Evolutionary conservation across 2,888 invertebrate genomes (phyloP).

Genomic region (Diarsia brunnea): DNA sequence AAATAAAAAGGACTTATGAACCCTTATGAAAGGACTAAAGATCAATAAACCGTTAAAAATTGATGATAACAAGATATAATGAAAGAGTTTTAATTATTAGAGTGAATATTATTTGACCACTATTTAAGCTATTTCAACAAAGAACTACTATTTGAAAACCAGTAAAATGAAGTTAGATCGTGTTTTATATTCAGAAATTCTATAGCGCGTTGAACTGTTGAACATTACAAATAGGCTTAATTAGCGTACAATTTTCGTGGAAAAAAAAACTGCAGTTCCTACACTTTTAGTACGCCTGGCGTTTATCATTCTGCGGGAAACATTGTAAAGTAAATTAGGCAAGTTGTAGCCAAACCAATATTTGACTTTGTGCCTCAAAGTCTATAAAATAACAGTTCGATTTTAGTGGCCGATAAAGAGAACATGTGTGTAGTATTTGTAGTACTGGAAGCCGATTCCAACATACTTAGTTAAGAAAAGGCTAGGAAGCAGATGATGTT

Average conservation of each 20-base stretch:
- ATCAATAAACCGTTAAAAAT: background rate
- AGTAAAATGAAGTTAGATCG: background rate
- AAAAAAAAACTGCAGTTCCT: conserved; percentile 27
- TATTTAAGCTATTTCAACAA: background rate
- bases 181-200: conserved; percentile 35
- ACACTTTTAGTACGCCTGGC: conserved; percentile 21
- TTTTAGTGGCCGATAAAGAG: conserved; percentile 37
- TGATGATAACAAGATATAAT: background rate
- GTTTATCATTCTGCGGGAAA: conserved; percentile 17
- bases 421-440: conserved; percentile 20
- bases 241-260: conserved; percentile 25
- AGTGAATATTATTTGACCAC: background rate
- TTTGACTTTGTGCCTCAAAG: conserved; percentile 2
- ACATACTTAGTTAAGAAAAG: too few relatives aligned
- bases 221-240: conserved; percentile 27
- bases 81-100: background rate
- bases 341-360: conserved; percentile 11
- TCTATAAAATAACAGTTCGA: conserved; percentile 30
- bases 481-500: too few relatives aligned
- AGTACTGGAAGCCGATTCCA: conserved; percentile 4
- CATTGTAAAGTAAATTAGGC: conserved; percentile 18
- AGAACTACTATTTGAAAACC: background rate
- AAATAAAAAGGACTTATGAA: background rate
- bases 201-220: background rate
- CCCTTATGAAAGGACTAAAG: background rate